Base-by-base conservation (phyloP, 2,113 vertebrate species). In the Myotis brandtii region DNA sequence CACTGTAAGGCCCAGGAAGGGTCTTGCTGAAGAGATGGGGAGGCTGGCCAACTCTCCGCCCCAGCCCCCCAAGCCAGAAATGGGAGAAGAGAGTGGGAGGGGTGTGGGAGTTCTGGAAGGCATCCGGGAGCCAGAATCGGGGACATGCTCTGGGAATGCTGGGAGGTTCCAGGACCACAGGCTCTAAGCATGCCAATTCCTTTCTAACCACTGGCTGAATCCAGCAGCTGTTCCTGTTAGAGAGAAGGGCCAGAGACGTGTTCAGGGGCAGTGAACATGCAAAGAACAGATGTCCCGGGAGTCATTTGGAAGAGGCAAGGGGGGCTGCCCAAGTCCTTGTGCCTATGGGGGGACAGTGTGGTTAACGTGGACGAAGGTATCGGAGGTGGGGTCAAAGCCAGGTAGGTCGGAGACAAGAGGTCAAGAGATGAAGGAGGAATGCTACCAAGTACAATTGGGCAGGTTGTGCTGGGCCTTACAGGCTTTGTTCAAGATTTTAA, bases 241-340 rank as follows among this genome's bases (percentile, higher is more conserved):
- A 66, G 80, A 72, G 14, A 46, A 81, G 52, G n/a, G 40, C 70
- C 16, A 43, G 81, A 37, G n/a, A 62, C 32, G 46, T 69, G 7
- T 90, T 77, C 34, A 82, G 76, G 20, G 18, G 6, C 10, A 69
- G 64, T 32, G 73, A 62, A 56, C 59, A 30, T 40, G 64, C 34
- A 46, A 93, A 81, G 77, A 83, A 59, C 94, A 93, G 84, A 85
- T 73, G 76, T 62, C 52, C 76, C n/a, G 30, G 89, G 85, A 93
- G 59, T 93, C 66, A 69, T 86, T 87, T 91, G 82, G 32, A 81
- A 89, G 86, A 91, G 43, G 34, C 67, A 88, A 67, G 27, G n/a
- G 80, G 48, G 70, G 20, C 84, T 80, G 30, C 34, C 34, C n/a
- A 50, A 8, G n/a, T 66, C 59, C 46, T 85, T 67, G 54, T 64